Evolutionary conservation across 1,140 invertebrate species (phyloP).

Genomic region (Campoletis sonorensis): DNA sequence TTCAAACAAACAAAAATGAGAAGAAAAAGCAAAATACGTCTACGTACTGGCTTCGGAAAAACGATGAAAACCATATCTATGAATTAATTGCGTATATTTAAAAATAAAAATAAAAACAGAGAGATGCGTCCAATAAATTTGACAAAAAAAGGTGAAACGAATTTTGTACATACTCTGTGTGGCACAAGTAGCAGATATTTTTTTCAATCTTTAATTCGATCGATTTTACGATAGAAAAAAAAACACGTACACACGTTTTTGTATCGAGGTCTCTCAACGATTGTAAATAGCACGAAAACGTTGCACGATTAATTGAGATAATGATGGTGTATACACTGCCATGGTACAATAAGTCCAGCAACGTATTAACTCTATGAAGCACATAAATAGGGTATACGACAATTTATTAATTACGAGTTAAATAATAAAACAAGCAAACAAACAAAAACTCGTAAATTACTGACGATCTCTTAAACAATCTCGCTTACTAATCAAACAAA

Average conservation of each 20-base stretch:
- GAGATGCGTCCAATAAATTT: slow-evolving; percentile 42
- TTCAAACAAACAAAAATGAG: not conserved
- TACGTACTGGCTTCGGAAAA: slow-evolving; percentile 59
- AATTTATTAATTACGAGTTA: slow-evolving; percentile 16
- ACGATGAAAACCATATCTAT: slow-evolving; percentile 66
- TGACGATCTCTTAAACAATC: slow-evolving; percentile 39
- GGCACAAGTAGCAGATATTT: slow-evolving; percentile 56
- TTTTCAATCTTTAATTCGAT: slow-evolving; percentile 50
- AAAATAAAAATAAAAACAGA: slow-evolving; percentile 30
- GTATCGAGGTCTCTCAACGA: slow-evolving; percentile 40
- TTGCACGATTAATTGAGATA: slow-evolving; percentile 25
- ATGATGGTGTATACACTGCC: slow-evolving; percentile 13
- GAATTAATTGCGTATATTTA: slow-evolving; percentile 49
- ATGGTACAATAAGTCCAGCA: slow-evolving; percentile 10
- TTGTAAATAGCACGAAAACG: slow-evolving; percentile 57
- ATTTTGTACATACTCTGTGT: slow-evolving; percentile 63
- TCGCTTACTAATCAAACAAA: slow-evolving; percentile 31
- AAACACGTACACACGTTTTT: slow-evolving; percentile 23
- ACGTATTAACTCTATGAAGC: not conserved
- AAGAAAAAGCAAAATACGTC: slow-evolving; percentile 26
- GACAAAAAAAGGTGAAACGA: slow-evolving; percentile 57
- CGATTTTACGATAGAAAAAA: slow-evolving; percentile 55
- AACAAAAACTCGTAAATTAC: slow-evolving; percentile 8
- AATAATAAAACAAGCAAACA: not conserved
- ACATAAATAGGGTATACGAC: slow-evolving; percentile 23